Evolutionary conservation across 1,140 invertebrate species (phyloP).

Genomic region (Rhopalosiphum maidis): DNA sequence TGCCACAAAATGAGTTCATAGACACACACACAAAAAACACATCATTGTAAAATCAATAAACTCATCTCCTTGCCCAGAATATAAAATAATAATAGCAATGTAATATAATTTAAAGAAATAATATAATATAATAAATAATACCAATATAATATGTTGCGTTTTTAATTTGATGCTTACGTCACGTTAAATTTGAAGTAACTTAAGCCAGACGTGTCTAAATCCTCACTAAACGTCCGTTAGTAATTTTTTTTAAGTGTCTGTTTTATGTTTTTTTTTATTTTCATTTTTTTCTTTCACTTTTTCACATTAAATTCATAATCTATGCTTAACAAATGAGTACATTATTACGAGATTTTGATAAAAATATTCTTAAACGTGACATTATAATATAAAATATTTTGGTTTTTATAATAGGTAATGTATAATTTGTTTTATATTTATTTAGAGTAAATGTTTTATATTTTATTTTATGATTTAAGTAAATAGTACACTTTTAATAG

Average conservation of each 20-base stretch:
- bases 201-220: not conserved
- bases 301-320: not conserved
- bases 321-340: not conserved
- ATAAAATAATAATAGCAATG: not conserved
- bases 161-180: not conserved
- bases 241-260: constrained; percentile 9
- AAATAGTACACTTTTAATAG: not conserved
- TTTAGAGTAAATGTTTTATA: no score
- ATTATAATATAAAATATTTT: not conserved
- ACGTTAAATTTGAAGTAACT: not conserved
- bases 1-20: no score
- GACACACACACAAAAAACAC: no score
- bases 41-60: no score
- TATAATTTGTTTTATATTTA: not conserved
- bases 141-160: not conserved
- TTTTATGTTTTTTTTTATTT: not conserved
- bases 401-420: not conserved
- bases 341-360: not conserved
- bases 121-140: not conserved
- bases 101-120: not conserved
- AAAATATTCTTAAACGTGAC: not conserved
- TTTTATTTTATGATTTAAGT: not conserved
- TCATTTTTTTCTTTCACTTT: not conserved
- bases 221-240: not conserved
- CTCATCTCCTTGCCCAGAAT: no score